These are phyloP conservation scores for Heliconius himera DNA, from an alignment of 1,140 invertebrate genomes.

Conservation along the genomic window DNA sequence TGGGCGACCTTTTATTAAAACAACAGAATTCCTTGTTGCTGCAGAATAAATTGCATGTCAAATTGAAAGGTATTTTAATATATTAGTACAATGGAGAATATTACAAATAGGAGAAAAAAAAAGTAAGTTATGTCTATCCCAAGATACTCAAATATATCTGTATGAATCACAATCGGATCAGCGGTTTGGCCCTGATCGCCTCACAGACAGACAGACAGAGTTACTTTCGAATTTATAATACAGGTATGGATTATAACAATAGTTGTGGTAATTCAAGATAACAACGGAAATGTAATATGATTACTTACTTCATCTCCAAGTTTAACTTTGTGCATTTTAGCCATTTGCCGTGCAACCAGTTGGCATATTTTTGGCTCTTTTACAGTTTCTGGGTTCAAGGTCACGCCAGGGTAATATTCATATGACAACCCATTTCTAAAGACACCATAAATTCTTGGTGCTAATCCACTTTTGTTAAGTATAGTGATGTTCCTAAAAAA, in stretches of 20 bases:
- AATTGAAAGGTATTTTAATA: too few species aligned
- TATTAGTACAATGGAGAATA: too few species aligned
- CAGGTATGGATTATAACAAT: background rate
- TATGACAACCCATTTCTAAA: constrained; percentile 98
- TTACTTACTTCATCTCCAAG: constrained; percentile 87
- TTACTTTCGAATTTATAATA: too few species aligned
- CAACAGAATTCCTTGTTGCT: too few species aligned
- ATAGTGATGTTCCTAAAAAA: constrained; percentile 85
- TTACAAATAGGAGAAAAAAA: too few species aligned
- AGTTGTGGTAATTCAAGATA: background rate
- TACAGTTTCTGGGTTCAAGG: constrained; percentile 87
- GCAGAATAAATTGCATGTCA: too few species aligned
- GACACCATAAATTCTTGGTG: constrained; percentile 93
- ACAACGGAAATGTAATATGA: background rate
- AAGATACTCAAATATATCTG: too few species aligned
- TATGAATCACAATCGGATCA: too few species aligned
- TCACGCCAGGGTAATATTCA: constrained; percentile 93
- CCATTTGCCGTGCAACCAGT: constrained; percentile 90
- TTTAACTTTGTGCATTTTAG: constrained; percentile 90
- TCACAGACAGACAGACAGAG: too few species aligned
- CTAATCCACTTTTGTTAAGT: constrained; percentile 88
- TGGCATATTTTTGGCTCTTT: constrained; percentile 86
- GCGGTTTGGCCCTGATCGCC: too few species aligned
- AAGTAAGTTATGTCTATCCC: too few species aligned
- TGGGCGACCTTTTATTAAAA: too few species aligned